Evolutionary conservation across 2,797 vertebrate genomes (phyloP).

Genomic region (Vespertilio murinus): DNA sequence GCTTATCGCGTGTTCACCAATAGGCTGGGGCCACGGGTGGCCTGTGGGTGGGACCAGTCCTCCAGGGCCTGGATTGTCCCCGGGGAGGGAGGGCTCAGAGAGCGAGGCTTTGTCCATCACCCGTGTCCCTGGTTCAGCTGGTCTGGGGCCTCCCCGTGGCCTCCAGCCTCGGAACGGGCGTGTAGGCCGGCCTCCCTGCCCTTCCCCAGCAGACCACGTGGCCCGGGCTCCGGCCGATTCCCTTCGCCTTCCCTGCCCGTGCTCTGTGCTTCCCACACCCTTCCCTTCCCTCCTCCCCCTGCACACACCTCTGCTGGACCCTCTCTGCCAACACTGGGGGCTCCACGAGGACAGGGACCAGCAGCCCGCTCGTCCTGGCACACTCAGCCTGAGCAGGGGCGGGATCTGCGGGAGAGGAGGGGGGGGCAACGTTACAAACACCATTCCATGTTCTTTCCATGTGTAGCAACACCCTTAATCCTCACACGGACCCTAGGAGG

Average conservation of each 20-base stretch:
- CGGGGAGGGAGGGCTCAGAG: not conserved
- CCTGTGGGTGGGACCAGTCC: not conserved
- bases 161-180: not conserved
- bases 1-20: not conserved
- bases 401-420: not conserved
- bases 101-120: not conserved
- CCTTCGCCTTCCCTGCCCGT: not conserved
- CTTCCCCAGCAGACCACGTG: not conserved
- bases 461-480: not conserved
- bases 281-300: not conserved
- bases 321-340: not conserved
- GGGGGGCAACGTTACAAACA: rapidly evolving
- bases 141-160: not conserved
- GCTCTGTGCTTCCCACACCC: not conserved
- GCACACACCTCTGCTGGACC: not conserved
- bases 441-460: not conserved
- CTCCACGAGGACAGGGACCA: not conserved
- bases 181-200: not conserved
- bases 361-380: not conserved
- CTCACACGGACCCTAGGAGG: not conserved
- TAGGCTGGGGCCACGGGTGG: not conserved
- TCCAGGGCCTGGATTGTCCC: not conserved
- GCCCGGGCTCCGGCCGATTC: not conserved
- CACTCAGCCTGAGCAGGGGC: not conserved
- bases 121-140: not conserved